Conservation (phyloP, 2,888 invertebrate species). For the Cantharis flavilabris region DNA sequence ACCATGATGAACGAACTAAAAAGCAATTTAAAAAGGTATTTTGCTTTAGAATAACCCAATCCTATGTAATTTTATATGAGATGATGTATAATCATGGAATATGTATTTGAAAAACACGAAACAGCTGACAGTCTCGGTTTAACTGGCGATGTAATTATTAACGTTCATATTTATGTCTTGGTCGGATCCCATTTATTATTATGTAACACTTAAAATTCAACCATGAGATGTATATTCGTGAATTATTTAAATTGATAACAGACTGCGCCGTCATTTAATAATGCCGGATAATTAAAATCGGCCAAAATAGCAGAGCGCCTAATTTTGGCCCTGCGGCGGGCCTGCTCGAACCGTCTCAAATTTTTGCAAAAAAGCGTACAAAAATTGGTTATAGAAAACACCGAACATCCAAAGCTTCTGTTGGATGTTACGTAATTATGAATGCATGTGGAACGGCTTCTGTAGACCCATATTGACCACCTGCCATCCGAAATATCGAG, state of each 20-base stretch:
- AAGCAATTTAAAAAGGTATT: not conserved
- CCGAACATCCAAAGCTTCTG: not conserved
- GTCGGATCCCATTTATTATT: not conserved
- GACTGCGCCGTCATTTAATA: not conserved
- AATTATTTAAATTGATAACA: not conserved
- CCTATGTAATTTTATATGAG: not conserved
- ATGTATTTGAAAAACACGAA: not conserved
- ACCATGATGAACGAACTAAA: not conserved
- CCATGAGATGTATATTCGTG: not conserved
- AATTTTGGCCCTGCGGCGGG: not conserved
- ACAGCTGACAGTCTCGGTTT: slow-evolving; percentile 17
- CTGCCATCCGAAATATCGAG: not conserved
- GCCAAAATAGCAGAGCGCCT: not conserved
- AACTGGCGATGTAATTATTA: slow-evolving; percentile 18
- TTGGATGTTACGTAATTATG: not conserved
- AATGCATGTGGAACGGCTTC: not conserved
- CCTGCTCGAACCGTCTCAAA: not conserved
- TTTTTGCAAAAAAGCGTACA: not conserved
- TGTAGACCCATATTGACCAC: not conserved
- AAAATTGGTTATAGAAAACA: not conserved
- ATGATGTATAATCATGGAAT: not conserved
- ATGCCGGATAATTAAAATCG: not conserved
- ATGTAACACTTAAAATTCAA: not conserved
- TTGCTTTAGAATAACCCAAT: not conserved
- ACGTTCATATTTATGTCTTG: slow-evolving; percentile 13